These are phyloP conservation scores for Harpalus rubripes DNA, from an alignment of 2,888 invertebrate species.

Conservation along the genomic window DNA sequence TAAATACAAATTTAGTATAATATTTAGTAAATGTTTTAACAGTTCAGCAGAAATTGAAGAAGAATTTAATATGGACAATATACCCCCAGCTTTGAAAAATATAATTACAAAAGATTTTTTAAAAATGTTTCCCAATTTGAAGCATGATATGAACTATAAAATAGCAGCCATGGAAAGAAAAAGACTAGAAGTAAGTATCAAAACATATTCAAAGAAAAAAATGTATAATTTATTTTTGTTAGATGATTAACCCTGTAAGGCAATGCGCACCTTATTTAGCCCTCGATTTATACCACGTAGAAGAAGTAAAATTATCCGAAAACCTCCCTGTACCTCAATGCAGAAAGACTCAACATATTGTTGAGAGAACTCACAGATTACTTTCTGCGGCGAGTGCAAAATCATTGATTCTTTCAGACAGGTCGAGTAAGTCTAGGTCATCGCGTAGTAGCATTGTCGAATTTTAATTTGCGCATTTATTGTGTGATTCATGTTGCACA, in stretches of 20 bases:
- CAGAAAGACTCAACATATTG: conserved; percentile 71
- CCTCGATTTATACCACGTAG: conserved; percentile 78
- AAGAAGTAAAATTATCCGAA: conserved; percentile 76
- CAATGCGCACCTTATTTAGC: conserved; percentile 82
- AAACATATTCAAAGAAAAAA: conserved; percentile 7
- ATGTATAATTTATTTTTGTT: conserved; percentile 60
- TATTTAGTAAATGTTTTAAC: conserved; percentile 1
- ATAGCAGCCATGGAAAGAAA: conserved; percentile 77
- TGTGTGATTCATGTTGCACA: conserved; percentile 9
- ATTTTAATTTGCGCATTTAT: conserved; percentile 68
- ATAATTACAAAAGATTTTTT: conserved; percentile 37
- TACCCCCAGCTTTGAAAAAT: conserved; percentile 13
- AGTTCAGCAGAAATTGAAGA: conserved; percentile 10
- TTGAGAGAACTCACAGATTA: conserved; percentile 72
- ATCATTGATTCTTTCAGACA: conserved; percentile 73
- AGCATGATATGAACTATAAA: conserved; percentile 80
- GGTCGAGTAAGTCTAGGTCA: conserved; percentile 73
- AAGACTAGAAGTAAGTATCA: conserved; percentile 73
- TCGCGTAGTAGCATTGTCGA: conserved; percentile 74
- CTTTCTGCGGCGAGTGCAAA: conserved; percentile 72
- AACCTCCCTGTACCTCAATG: conserved; percentile 74
- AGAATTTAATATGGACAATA: conserved; percentile 13
- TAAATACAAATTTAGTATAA: neutral
- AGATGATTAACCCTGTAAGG: conserved; percentile 80
- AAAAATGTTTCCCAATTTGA: conserved; percentile 73